Percentiles rank a stretch among this genome's conserved stretches.
These are phyloP conservation scores for Deilephila porcellus DNA, from an alignment of 2,888 invertebrate genomes.

Conservation along the genomic window DNA sequence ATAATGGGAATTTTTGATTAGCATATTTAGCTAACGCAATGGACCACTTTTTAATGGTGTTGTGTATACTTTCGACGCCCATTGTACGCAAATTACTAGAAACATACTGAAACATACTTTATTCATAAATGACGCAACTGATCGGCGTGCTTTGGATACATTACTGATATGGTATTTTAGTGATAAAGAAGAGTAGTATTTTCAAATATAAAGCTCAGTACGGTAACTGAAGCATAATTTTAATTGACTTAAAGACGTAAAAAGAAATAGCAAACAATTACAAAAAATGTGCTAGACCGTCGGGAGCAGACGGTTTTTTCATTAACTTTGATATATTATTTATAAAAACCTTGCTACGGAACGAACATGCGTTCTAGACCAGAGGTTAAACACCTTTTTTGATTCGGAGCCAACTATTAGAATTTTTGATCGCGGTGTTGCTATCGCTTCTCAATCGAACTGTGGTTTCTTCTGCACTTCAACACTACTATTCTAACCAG, in stretches of 20 bases:
- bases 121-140: too few species aligned
- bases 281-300: background rate
- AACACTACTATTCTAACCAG: background rate
- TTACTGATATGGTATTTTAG: background rate
- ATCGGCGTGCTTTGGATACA: too few species aligned
- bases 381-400: slow-evolving; percentile 17
- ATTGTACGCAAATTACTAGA: background rate
- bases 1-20: slow-evolving; percentile 46
- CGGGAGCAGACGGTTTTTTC: background rate
- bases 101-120: too few species aligned
- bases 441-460: background rate
- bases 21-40: slow-evolving; percentile 33
- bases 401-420: background rate
- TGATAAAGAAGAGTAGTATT: background rate
- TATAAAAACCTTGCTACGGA: slow-evolving; percentile 5
- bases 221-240: too few species aligned
- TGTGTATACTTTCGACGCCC: background rate
- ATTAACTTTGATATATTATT: background rate
- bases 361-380: slow-evolving; percentile 31
- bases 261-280: background rate
- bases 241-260: too few species aligned
- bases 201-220: too few species aligned
- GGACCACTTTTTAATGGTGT: background rate
- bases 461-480: background rate
- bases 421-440: background rate